A percentile compares a stretch with the other conserved stretches of the same genome.
phyloP scores from a whole-genome alignment of 1,140 invertebrate species.

The Caenorhabditis briggsae region DNA sequence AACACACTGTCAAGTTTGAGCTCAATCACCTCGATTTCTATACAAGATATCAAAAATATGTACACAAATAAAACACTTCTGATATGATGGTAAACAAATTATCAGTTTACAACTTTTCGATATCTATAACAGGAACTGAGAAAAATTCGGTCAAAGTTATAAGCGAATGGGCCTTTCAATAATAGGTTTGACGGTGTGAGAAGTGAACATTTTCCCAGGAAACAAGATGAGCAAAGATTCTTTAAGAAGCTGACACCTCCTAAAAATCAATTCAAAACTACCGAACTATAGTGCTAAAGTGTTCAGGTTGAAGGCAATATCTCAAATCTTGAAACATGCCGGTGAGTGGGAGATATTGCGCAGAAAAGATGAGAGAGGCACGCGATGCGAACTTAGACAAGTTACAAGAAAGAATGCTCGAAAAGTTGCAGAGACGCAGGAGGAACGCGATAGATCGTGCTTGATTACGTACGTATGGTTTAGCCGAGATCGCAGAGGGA shows the following conservation, averaged over 20 bases:
- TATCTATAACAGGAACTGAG: not conserved
- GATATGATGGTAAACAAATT: no score
- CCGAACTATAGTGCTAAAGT: not conserved
- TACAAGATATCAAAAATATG: no score
- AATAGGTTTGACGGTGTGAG: no score
- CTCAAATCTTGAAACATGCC: conserved; percentile 39
- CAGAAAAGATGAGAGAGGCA: conserved; percentile 1
- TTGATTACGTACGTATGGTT: conserved; percentile 52
- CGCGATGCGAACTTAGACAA: not conserved
- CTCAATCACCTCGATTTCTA: no score
- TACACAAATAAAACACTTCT: no score
- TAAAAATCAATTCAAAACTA: no score
- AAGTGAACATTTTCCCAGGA: no score
- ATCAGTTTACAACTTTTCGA: no score
- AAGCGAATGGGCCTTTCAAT: not conserved
- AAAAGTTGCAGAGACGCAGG: conserved; percentile 6
- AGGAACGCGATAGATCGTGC: not conserved
- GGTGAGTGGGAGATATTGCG: conserved; percentile 39
- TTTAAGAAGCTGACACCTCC: no score
- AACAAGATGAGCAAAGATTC: no score
- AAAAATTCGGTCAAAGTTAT: not conserved
- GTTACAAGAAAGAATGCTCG: conserved; percentile 23
- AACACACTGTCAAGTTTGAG: no score
- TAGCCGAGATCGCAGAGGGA: conserved; percentile 34
- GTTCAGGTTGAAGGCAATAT: not conserved